Evolutionary conservation across 2,797 vertebrate species (phyloP).

Genomic region (Lophius americanus): DNA sequence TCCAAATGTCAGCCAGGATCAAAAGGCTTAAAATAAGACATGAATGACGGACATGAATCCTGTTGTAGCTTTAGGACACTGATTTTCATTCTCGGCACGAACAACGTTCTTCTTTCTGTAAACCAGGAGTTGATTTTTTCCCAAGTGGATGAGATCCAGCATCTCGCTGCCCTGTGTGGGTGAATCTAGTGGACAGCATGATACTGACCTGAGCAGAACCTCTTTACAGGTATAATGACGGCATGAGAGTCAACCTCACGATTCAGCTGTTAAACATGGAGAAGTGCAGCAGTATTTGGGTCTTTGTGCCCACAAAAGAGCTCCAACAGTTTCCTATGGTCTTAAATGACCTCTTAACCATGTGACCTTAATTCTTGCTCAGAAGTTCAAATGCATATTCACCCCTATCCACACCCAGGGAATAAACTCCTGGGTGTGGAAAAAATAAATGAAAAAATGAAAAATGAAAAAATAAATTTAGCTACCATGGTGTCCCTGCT

Average conservation of each 20-base stretch:
- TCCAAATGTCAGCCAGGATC: constrained; percentile 27
- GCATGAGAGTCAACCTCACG: too few relatives aligned
- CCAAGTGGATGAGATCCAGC: constrained; percentile 77
- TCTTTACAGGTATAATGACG: constrained; percentile 59
- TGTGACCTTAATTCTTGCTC: too few relatives aligned
- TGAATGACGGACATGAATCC: constrained; percentile 2
- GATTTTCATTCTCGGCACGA: background rate
- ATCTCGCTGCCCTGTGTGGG: constrained; percentile 75
- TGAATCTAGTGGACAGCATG: constrained; percentile 51
- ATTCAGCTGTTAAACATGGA: too few relatives aligned
- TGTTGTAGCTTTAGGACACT: constrained; percentile 4
- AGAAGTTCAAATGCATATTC: background rate
- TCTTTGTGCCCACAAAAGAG: too few relatives aligned
- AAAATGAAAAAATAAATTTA: too few relatives aligned
- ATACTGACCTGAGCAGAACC: constrained; percentile 69
- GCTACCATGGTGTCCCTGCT: too few relatives aligned
- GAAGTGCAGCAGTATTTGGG: too few relatives aligned
- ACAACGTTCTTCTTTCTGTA: background rate
- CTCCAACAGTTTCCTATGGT: too few relatives aligned
- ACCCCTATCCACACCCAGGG: constrained; percentile 70
- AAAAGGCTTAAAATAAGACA: constrained; percentile 19
- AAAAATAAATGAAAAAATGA: too few relatives aligned
- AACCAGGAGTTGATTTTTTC: constrained; percentile 77
- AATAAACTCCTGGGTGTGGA: constrained; percentile 24
- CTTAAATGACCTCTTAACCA: too few relatives aligned